Percentiles rank a stretch among this genome's conserved stretches.
Conservation (phyloP, 2,888 invertebrate species). For the Ichneumon xanthorius region DNA sequence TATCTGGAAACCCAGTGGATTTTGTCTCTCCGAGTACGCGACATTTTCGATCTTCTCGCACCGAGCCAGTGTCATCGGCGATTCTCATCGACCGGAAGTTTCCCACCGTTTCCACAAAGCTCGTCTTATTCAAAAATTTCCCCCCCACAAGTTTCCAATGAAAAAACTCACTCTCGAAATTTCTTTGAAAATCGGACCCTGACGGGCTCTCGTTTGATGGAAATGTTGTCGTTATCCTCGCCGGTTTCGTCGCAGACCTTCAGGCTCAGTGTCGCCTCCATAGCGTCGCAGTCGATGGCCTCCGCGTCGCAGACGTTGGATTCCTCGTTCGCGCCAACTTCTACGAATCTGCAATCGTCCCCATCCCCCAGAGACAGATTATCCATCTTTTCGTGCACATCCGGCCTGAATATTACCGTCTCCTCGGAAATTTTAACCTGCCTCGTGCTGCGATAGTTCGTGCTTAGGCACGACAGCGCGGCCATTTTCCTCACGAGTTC, state of each 20-base stretch:
- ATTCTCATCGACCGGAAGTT: background rate
- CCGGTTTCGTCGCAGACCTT: constrained; percentile 65
- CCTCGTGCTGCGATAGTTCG: constrained; percentile 65
- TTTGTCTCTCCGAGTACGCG: background rate
- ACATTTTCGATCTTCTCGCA: background rate
- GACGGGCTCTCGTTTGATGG: constrained; percentile 41
- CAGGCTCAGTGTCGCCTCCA: constrained; percentile 65
- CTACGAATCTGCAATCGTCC: background rate
- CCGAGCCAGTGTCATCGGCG: background rate
- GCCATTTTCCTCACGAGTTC: constrained; percentile 71
- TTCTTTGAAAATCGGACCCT: constrained; percentile 71
- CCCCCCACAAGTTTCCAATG: constrained; percentile 23
- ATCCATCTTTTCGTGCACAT: constrained; percentile 71
- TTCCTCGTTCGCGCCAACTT: background rate
- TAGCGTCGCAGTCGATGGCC: constrained; percentile 60
- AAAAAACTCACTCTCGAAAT: constrained; percentile 79
- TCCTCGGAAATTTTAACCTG: constrained; percentile 65
- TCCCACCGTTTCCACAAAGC: background rate
- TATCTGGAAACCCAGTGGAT: constrained; percentile 73
- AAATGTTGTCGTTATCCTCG: constrained; percentile 29
- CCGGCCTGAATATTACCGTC: constrained; percentile 65
- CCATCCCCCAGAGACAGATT: constrained; percentile 42
- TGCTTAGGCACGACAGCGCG: constrained; percentile 71
- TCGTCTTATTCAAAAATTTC: background rate
- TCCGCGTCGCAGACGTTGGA: constrained; percentile 4